phyloP scores from a whole-genome alignment of 2,888 invertebrate species.

The Lycophotia porphyrea region DNA sequence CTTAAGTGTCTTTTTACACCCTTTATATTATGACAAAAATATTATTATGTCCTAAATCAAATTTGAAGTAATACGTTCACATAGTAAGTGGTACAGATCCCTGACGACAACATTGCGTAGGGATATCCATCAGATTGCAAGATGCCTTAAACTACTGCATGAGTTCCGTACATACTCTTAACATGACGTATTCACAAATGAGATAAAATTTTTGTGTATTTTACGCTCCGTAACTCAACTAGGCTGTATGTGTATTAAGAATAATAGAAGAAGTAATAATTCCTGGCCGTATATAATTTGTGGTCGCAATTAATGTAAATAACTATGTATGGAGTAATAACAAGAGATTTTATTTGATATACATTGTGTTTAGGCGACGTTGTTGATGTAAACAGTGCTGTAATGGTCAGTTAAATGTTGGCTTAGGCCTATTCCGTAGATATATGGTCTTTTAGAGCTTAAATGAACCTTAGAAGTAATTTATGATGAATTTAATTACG shows the following conservation, averaged over 20 bases:
- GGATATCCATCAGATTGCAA: neutral
- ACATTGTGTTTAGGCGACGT: conserved; percentile 37
- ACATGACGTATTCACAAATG: conserved; percentile 69
- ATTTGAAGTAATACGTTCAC: neutral
- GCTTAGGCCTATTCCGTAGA: neutral
- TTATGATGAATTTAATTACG: neutral
- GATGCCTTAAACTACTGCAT: conserved; percentile 31
- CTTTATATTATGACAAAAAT: neutral
- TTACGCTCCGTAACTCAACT: conserved; percentile 73
- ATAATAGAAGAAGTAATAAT: conserved; percentile 63
- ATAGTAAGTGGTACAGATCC: neutral
- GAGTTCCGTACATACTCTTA: neutral
- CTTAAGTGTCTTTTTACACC: too few relatives aligned
- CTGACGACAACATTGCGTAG: neutral
- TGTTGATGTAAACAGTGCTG: conserved; percentile 13
- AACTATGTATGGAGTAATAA: conserved; percentile 58
- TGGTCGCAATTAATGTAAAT: conserved; percentile 68
- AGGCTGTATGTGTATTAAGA: conserved; percentile 66
- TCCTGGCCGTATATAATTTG: conserved; percentile 65
- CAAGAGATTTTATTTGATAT: conserved; percentile 61
- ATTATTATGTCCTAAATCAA: neutral
- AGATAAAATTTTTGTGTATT: conserved; percentile 74
- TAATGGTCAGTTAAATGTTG: conserved; percentile 19
- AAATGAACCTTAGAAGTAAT: conserved; percentile 6
- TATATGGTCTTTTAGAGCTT: conserved; percentile 29